Conservation (phyloP, 2,888 invertebrate species). For the Thereva nobilitata region DNA sequence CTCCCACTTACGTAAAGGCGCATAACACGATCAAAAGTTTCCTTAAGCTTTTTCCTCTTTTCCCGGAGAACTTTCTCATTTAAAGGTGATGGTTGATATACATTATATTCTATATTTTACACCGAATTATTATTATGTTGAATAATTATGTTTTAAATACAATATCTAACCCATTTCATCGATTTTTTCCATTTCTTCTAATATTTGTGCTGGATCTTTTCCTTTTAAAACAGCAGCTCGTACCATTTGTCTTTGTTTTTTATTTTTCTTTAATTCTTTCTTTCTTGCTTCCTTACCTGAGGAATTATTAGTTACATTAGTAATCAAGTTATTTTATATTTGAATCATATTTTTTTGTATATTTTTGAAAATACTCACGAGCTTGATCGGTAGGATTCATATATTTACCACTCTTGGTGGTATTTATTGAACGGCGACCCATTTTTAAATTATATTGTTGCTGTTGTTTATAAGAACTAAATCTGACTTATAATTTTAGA, state of each 20-base stretch:
- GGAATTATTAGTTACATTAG: conserved; percentile 41
- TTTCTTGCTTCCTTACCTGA: conserved; percentile 95
- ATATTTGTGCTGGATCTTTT: conserved; percentile 93
- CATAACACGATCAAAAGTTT: conserved; percentile 91
- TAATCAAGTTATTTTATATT: conserved; percentile 10
- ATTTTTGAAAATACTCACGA: conserved; percentile 67
- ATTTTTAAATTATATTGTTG: conserved; percentile 62
- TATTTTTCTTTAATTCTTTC: conserved; percentile 97
- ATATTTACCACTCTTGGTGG: conserved; percentile 99
- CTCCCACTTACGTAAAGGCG: conserved; percentile 79
- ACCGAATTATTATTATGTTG: not conserved
- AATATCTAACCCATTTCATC: conserved; percentile 87
- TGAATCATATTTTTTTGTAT: conserved; percentile 1
- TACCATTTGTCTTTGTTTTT: conserved; percentile 94
- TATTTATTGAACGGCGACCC: conserved; percentile 96
- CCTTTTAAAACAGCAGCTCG: conserved; percentile 95
- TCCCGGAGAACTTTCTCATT: conserved; percentile 97
- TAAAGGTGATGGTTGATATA: conserved; percentile 88
- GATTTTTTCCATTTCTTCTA: conserved; percentile 95
- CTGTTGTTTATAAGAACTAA: too few relatives aligned
- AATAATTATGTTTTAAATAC: conserved; percentile 15
- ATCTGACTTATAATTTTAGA: too few relatives aligned
- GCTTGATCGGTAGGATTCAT: conserved; percentile 99
- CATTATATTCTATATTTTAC: conserved; percentile 80
- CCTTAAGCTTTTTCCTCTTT: conserved; percentile 92